These are phyloP conservation scores for Dolichoris vasculosae DNA, from an alignment of 1,140 invertebrate species.

Conservation along the genomic window DNA sequence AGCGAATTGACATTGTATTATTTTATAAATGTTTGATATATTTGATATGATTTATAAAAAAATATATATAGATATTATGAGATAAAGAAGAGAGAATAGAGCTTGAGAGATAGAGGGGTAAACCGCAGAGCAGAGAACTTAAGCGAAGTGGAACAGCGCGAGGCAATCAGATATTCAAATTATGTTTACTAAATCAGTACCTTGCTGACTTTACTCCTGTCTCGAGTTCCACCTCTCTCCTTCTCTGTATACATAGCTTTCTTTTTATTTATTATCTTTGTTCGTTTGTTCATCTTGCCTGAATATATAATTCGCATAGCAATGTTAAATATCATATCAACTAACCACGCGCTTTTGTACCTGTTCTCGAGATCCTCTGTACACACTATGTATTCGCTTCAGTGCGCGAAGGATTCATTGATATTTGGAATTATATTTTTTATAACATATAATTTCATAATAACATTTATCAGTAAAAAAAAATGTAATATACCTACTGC, in stretches of 20 bases:
- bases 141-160: constrained; percentile 42
- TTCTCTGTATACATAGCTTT: not conserved
- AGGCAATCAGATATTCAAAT: constrained; percentile 69
- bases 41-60: too few species aligned
- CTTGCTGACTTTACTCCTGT: not conserved
- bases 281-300: not conserved
- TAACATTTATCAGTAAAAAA: too few species aligned
- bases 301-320: not conserved
- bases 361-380: not conserved
- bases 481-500: too few species aligned
- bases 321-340: not conserved
- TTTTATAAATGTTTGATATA: not conserved
- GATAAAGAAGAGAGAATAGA: not conserved
- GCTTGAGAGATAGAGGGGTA: not conserved
- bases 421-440: too few species aligned
- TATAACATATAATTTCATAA: too few species aligned
- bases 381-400: not conserved
- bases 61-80: not conserved
- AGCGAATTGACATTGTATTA: not conserved
- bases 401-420: not conserved
- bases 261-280: not conserved
- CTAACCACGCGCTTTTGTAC: not conserved
- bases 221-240: not conserved
- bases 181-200: constrained; percentile 66
- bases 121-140: constrained; percentile 25